Base-by-base conservation (phyloP, 2,797 vertebrate genomes). In the Schizopygopsis pylzovi region DNA sequence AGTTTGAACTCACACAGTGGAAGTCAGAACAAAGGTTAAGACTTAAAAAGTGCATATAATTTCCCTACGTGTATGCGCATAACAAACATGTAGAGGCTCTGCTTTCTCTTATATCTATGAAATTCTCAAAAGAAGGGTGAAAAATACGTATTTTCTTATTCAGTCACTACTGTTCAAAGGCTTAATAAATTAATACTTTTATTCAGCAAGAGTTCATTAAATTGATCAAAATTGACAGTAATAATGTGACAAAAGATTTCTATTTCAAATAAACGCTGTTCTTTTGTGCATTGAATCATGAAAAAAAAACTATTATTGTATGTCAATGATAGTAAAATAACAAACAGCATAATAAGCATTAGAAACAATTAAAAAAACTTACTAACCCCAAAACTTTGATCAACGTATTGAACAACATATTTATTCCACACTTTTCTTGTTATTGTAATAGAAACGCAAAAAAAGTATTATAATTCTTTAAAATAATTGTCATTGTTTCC, bases 21-120 rank as follows among this genome's bases (percentile, higher is more conserved):
- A 76, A 76, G 73, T 54, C 47, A 22, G 73, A 76, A n/a, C 73
- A 77, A 77, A 76, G 73, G 10, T 22, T 76, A 11, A 76, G 33
- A 54, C 73, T 22, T 76, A 13, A 54, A 22, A 76, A 39, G 33
- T n/a, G 10, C 20, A 77, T 77, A 56, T 13, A 28, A 49, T 49
- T 39, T n/a, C 37, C n/a, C 4, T 2, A 37, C 33, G 56, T 76
- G 28, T n/a, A 56, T 39, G 33, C 49, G 3, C 49, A n/a, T 77
- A 77, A 56, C 75, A 22, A 61, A 61, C 22, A 1, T n/a, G 20
- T n/a, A n/a, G 9, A 25, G 56, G 56, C 22, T 11, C 22, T 25
- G 22, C 56, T 61, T 61, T 25, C 22, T 61, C 22, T 22, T n/a
- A 11, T 59, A 56, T 3, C 25, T 15, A 15, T 33, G 25, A 65